A percentile compares a stretch with the other conserved stretches of the same genome.
Conservation (phyloP, 1,140 invertebrate genomes). For the Euglossa dilemma region DNA sequence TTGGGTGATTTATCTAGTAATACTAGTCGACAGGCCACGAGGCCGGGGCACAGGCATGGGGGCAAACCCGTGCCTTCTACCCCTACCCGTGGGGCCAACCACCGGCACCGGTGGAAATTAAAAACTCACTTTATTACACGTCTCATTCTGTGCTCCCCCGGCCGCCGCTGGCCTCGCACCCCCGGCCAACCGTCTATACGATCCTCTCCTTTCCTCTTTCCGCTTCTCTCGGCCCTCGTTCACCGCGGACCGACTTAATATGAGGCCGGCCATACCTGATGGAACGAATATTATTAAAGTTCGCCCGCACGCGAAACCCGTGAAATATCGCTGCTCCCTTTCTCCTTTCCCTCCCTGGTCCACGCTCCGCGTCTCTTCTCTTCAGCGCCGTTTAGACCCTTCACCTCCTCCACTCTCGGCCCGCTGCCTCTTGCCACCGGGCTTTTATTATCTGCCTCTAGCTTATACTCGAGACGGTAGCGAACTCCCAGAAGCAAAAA, state of each 20-base stretch:
- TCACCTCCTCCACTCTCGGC: constrained; percentile 44
- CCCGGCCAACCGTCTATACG: constrained; percentile 46
- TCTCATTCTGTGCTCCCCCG: constrained; percentile 78
- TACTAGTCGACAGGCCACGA: constrained; percentile 82
- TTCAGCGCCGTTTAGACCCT: constrained; percentile 48
- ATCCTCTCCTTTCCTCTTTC: constrained; percentile 43
- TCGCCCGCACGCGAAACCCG: constrained; percentile 79
- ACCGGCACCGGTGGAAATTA: constrained; percentile 80
- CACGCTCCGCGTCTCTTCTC: constrained; percentile 20
- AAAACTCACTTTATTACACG: constrained; percentile 83
- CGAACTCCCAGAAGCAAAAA: constrained; percentile 49
- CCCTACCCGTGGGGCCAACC: constrained; percentile 75
- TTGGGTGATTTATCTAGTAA: constrained; percentile 83
- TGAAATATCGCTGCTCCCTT: constrained; percentile 78
- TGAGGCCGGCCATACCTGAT: constrained; percentile 81
- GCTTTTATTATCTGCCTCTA: constrained; percentile 67
- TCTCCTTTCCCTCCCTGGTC: constrained; percentile 13
- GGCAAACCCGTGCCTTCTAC: constrained; percentile 68
- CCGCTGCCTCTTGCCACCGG: constrained; percentile 57
- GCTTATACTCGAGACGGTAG: constrained; percentile 50
- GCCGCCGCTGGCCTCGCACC: constrained; percentile 35
- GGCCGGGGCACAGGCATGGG: constrained; percentile 59
- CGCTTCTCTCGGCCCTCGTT: constrained; percentile 43
- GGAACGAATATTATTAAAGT: constrained; percentile 83
- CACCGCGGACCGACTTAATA: constrained; percentile 78